These are phyloP conservation scores for Liasis olivaceus DNA, from an alignment of 2,797 vertebrate genomes.

Conservation along the genomic window DNA sequence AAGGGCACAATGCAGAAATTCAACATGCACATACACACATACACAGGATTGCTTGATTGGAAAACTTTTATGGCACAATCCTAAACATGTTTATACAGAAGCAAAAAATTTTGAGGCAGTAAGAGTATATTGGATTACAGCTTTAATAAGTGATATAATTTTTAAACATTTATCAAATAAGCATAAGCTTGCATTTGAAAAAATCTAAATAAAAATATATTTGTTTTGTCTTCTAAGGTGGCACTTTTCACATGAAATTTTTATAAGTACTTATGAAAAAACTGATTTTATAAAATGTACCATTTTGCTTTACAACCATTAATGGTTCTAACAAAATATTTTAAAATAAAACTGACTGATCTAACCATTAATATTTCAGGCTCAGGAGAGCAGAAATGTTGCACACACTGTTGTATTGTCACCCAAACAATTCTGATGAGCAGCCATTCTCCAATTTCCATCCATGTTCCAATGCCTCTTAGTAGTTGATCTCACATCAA, in stretches of 20 bases:
- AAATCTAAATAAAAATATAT: background rate
- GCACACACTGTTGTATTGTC: background rate
- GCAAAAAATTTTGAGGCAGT: background rate
- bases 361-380: background rate
- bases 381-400: background rate
- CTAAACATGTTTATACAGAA: background rate
- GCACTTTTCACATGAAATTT: background rate
- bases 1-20: background rate
- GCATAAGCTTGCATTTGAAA: background rate
- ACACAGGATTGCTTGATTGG: background rate
- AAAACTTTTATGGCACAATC: background rate
- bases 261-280: background rate
- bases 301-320: background rate
- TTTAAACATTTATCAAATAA: background rate
- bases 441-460: background rate
- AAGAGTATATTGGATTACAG: background rate
- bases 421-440: background rate
- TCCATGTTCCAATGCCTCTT: background rate
- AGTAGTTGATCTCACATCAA: background rate
- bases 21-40: background rate
- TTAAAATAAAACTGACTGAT: background rate
- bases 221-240: background rate
- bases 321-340: background rate
- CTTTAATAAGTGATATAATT: background rate
- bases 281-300: background rate